phyloP scores from a whole-genome alignment of 2,888 invertebrate genomes.

The Cheiracanthium punctorium region DNA sequence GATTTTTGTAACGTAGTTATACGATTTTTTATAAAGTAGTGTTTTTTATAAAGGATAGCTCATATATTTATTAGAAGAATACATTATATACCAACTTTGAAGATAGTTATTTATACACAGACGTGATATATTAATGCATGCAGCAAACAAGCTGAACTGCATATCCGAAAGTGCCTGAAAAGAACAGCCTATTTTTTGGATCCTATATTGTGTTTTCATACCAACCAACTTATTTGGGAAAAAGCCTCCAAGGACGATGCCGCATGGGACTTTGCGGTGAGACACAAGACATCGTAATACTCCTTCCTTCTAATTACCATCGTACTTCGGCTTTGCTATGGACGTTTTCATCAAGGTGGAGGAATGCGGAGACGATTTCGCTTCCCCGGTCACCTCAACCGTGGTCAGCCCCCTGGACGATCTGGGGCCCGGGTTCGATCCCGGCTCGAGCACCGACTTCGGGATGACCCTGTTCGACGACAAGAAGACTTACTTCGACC shows the following conservation, averaged over 20 bases:
- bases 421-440: slow-evolving; percentile 37
- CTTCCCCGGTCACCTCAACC: slow-evolving; percentile 60
- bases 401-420: slow-evolving; percentile 59
- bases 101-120: too few relatives aligned
- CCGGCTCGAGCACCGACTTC: slow-evolving; percentile 39
- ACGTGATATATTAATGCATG: too few relatives aligned
- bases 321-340: slow-evolving; percentile 34
- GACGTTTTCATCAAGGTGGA: slow-evolving; percentile 66
- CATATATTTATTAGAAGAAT: too few relatives aligned
- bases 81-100: too few relatives aligned
- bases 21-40: too few relatives aligned
- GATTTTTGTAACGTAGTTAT: too few relatives aligned
- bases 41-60: too few relatives aligned
- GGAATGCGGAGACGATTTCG: slow-evolving; percentile 58
- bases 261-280: not conserved
- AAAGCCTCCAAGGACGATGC: not conserved
- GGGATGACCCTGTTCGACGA: slow-evolving; percentile 52
- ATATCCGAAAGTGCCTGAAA: too few relatives aligned
- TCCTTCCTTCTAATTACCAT: too few relatives aligned
- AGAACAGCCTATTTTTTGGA: too few relatives aligned
- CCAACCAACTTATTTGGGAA: not conserved
- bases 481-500: slow-evolving; percentile 60
- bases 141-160: too few relatives aligned
- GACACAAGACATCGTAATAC: not conserved
- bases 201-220: too few relatives aligned